Conservation (phyloP, 2,888 invertebrate genomes). For the Synanthedon vespiformis region DNA sequence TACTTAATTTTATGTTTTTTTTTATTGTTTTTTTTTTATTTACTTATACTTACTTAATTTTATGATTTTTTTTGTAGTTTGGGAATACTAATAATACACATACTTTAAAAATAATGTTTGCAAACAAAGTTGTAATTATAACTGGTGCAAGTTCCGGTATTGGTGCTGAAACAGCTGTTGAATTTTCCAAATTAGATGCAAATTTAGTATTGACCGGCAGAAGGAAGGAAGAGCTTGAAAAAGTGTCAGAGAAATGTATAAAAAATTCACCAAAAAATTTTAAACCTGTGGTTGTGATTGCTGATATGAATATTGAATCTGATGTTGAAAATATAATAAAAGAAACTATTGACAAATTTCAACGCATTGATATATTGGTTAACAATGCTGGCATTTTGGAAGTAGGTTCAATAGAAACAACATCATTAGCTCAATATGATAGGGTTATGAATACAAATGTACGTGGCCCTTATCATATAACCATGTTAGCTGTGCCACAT, state of each 20-base stretch:
- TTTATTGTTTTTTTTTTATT: too few species aligned
- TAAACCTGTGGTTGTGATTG: conserved; percentile 70
- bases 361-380: conserved; percentile 80
- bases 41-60: too few species aligned
- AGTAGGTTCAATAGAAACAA: conserved; percentile 83
- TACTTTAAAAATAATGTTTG: conserved; percentile 27
- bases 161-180: conserved; percentile 76
- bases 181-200: conserved; percentile 76
- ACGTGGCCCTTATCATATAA: conserved; percentile 80
- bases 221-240: conserved; percentile 75
- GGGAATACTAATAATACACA: too few species aligned
- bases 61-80: too few species aligned
- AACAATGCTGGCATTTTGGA: conserved; percentile 92
- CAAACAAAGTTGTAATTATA: conserved; percentile 71
- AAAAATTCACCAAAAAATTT: conserved; percentile 34
- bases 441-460: conserved; percentile 89
- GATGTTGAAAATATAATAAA: conserved; percentile 77
- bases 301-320: conserved; percentile 76
- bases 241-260: conserved; percentile 71
- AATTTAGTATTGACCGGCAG: conserved; percentile 75
- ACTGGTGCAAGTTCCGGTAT: conserved; percentile 83
- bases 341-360: conserved; percentile 74
- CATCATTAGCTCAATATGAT: conserved; percentile 86
- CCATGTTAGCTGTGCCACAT: conserved; percentile 86
- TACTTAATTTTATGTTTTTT: too few species aligned